Evolutionary conservation across 2,113 vertebrate genomes (phyloP).

Genomic region (Megaceryle maxima): DNA sequence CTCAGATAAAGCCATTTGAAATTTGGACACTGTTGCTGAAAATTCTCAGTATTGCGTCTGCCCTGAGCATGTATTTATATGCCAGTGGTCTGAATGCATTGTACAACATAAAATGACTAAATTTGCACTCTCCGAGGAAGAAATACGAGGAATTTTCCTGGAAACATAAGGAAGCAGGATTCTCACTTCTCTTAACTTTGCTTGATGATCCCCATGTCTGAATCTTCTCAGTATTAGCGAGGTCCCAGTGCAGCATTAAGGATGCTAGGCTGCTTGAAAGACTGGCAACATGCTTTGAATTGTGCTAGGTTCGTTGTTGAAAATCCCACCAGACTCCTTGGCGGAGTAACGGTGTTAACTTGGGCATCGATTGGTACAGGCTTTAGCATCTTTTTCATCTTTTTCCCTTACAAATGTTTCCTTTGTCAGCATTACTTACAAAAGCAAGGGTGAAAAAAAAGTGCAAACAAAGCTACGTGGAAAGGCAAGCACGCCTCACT

Average conservation of each 20-base stretch:
- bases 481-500: not conserved
- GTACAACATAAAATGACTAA: not conserved
- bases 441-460: not conserved
- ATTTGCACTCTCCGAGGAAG: not conserved
- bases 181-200: not conserved
- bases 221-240: not conserved
- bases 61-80: not conserved
- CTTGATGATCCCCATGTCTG: accelerated
- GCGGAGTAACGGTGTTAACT: not conserved
- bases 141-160: not conserved
- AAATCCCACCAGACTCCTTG: not conserved
- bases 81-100: not conserved
- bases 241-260: not conserved
- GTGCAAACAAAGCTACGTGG: not conserved
- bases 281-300: not conserved
- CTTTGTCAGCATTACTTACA: not conserved
- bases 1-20: not conserved
- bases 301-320: not conserved
- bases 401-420: not conserved
- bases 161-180: not conserved
- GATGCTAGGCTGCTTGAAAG: not conserved
- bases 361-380: accelerated
- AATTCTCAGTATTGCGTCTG: not conserved
- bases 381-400: not conserved
- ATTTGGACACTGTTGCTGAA: not conserved